A percentile compares a stretch with the other conserved stretches of the same genome.
Conservation (phyloP, 2,797 vertebrate species). For the Melanotaenia nigrans region DNA sequence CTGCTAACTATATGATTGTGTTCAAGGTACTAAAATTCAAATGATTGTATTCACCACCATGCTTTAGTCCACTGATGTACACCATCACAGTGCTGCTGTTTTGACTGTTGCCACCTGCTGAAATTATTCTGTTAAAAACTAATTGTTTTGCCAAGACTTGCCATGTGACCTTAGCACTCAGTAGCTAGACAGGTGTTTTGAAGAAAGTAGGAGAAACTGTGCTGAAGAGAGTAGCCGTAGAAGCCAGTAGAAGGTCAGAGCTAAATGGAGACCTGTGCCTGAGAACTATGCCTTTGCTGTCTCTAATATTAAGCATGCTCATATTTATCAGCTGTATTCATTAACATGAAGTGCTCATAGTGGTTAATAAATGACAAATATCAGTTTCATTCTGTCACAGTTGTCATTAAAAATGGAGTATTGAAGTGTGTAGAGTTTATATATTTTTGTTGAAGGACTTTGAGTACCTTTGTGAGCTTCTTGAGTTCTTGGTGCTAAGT, state of each 20-base stretch:
- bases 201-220: neutral
- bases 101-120: constrained; percentile 14
- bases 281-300: constrained; percentile 46
- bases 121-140: constrained; percentile 3
- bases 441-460: constrained; percentile 61
- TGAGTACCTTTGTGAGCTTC: constrained; percentile 39
- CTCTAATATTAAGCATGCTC: constrained; percentile 47
- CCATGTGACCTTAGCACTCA: constrained; percentile 21
- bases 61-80: constrained; percentile 15
- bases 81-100: constrained; percentile 12
- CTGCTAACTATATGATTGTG: constrained; percentile 39
- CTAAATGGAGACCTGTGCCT: constrained; percentile 48
- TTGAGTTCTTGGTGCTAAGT: constrained; percentile 45
- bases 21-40: constrained; percentile 9
- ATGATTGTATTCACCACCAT: constrained; percentile 48
- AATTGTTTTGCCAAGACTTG: constrained; percentile 20
- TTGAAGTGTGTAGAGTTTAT: constrained; percentile 12
- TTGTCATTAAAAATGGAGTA: constrained; percentile 4
- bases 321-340: constrained; percentile 24
- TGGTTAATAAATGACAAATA: constrained; percentile 20
- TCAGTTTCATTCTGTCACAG: constrained; percentile 18
- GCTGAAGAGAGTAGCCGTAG: neutral
- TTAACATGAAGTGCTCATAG: constrained; percentile 29
- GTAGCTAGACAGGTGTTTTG: neutral
- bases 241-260: constrained; percentile 8